phyloP scores from a whole-genome alignment of 2,113 vertebrate species.

The Varanus salvator region DNA sequence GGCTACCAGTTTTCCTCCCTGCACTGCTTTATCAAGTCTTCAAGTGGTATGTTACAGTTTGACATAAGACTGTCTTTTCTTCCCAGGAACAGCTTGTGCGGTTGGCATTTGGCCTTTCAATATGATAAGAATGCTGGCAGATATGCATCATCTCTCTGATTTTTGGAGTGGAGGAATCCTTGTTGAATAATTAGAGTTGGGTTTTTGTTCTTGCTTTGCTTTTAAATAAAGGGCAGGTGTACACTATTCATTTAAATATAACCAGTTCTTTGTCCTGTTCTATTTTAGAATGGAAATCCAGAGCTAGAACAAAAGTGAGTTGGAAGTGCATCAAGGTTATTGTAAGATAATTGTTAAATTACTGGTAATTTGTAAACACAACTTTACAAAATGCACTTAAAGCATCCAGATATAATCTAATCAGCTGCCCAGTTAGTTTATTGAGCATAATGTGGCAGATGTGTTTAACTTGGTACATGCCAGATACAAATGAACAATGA shows the following conservation, averaged over 20 bases:
- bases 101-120: not conserved
- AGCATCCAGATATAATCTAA: not conserved
- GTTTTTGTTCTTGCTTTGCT: not conserved
- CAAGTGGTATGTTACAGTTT: slow-evolving; percentile 12
- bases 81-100: not conserved
- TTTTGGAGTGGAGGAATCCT: not conserved
- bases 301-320: not conserved
- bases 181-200: not conserved
- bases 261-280: not conserved
- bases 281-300: not conserved
- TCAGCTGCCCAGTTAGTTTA: not conserved
- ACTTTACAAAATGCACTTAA: not conserved
- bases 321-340: not conserved
- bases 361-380: not conserved
- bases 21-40: slow-evolving; percentile 23
- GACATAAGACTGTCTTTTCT: not conserved
- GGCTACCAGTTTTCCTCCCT: slow-evolving; percentile 11
- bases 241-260: not conserved
- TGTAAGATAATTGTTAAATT: not conserved
- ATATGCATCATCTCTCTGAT: not conserved
- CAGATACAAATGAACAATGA: not conserved
- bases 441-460: not conserved
- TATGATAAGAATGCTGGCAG: not conserved
- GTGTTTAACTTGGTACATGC: not conserved
- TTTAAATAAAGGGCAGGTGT: not conserved